A percentile compares a stretch with the other conserved stretches of the same genome.
Evolutionary conservation across 2,797 vertebrate genomes (phyloP).

Genomic region (Brotogeris chrysoptera): DNA sequence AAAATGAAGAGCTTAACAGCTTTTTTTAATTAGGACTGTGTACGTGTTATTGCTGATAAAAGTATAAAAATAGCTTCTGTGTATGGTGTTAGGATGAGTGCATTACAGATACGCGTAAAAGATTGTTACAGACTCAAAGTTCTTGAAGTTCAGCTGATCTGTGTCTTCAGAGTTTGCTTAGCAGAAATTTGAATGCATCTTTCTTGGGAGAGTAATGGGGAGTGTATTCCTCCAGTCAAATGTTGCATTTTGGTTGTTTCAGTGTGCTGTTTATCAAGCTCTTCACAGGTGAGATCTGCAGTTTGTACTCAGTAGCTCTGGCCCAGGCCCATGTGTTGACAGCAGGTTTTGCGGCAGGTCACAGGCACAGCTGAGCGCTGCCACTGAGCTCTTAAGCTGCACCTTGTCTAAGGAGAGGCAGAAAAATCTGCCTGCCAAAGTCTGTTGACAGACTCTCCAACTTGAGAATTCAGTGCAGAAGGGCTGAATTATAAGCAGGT

Average conservation of each 20-base stretch:
- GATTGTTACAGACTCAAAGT: background rate
- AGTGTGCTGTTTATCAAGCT: background rate
- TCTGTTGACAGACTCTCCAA: fast-evolving
- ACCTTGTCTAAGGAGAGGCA: background rate
- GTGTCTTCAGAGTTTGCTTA: background rate
- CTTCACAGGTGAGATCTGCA: background rate
- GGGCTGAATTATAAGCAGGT: background rate
- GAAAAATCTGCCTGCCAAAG: background rate
- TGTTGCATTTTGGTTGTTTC: background rate
- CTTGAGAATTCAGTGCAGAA: background rate
- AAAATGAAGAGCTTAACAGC: background rate
- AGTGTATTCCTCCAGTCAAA: background rate
- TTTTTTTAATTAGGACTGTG: background rate
- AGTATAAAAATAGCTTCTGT: background rate
- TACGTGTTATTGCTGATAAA: background rate
- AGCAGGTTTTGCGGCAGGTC: background rate
- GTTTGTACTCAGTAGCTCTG: background rate
- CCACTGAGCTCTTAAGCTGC: background rate
- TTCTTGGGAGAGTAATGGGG: background rate
- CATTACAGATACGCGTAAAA: background rate
- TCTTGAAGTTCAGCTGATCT: background rate
- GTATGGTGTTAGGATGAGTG: background rate
- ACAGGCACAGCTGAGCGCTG: fast-evolving
- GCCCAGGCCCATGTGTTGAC: fast-evolving
- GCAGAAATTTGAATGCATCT: background rate